A percentile compares a stretch with the other conserved stretches of the same genome.
phyloP scores from a whole-genome alignment of 2,113 vertebrate genomes.

The Otus sunia region DNA sequence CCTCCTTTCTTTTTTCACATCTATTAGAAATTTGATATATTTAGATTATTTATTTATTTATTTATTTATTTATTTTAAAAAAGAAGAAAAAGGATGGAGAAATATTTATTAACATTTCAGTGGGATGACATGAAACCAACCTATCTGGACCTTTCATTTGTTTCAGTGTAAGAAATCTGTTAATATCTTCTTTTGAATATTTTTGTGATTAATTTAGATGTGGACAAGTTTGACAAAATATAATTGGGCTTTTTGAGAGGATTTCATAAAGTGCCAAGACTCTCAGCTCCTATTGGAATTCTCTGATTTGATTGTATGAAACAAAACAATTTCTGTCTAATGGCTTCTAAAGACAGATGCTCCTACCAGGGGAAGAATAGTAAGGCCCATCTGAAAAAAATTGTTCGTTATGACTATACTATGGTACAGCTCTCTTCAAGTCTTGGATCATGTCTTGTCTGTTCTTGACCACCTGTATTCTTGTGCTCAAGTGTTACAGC shows the following conservation, averaged over 20 bases:
- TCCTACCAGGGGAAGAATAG: not conserved
- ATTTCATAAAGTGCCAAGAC: not conserved
- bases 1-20: not conserved
- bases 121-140: not conserved
- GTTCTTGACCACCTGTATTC: not conserved
- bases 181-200: not conserved
- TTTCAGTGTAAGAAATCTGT: not conserved
- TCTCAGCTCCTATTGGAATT: not conserved
- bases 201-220: not conserved
- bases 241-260: not conserved
- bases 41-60: no score
- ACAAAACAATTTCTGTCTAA: not conserved
- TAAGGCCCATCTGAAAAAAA: not conserved
- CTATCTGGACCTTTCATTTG: not conserved
- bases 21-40: not conserved
- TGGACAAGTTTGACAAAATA: not conserved
- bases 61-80: no score
- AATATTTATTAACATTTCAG: not conserved
- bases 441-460: not conserved
- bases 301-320: not conserved
- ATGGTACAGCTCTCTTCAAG: not conserved
- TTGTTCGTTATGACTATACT: fast-evolving
- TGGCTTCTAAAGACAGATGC: not conserved
- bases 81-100: not conserved
- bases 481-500: not conserved